Evolutionary conservation across 2,113 vertebrate species (phyloP).

Genomic region (Hippocampus barbouri): DNA sequence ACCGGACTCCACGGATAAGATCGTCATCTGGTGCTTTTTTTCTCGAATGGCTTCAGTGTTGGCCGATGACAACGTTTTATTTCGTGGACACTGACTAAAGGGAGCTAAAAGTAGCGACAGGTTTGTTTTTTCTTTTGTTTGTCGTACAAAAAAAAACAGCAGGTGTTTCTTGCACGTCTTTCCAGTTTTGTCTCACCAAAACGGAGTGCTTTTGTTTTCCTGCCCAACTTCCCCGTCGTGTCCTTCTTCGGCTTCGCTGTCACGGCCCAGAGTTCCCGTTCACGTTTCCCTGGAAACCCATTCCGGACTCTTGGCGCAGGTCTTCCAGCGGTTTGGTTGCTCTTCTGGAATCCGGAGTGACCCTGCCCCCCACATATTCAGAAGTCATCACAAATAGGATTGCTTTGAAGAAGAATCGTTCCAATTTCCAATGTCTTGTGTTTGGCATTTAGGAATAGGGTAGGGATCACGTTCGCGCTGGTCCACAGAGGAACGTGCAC

Average conservation of each 20-base stretch:
- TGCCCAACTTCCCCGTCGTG: slow-evolving; percentile 9
- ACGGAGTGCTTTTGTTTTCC: slow-evolving; percentile 5
- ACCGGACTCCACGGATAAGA: slow-evolving; percentile 13
- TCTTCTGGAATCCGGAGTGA: slow-evolving; percentile 47
- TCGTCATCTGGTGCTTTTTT: slow-evolving; percentile 18
- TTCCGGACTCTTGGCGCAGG: slow-evolving; percentile 44
- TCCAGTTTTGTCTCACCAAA: slow-evolving; percentile 26
- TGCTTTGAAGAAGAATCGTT: too few relatives aligned
- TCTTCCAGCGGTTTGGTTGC: slow-evolving; percentile 54
- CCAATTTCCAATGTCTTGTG: too few relatives aligned
- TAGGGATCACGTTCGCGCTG: too few relatives aligned
- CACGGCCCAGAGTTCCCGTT: slow-evolving; percentile 48
- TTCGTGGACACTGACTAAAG: slow-evolving; percentile 19
- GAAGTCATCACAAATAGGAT: not conserved
- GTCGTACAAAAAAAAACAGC: slow-evolving; percentile 23
- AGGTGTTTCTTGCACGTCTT: slow-evolving; percentile 26
- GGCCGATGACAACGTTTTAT: slow-evolving; percentile 13
- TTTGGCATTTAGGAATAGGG: too few relatives aligned
- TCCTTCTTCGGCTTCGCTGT: slow-evolving; percentile 31
- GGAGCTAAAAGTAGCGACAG: slow-evolving; percentile 31
- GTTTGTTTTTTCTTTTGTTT: slow-evolving; percentile 20
- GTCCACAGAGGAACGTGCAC: too few relatives aligned
- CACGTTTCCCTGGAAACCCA: slow-evolving; percentile 53
- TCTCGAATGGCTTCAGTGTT: not conserved
- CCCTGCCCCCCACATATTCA: slow-evolving; percentile 31